Base-by-base conservation (phyloP, 2,888 invertebrate species). In the Eilema depressum region DNA sequence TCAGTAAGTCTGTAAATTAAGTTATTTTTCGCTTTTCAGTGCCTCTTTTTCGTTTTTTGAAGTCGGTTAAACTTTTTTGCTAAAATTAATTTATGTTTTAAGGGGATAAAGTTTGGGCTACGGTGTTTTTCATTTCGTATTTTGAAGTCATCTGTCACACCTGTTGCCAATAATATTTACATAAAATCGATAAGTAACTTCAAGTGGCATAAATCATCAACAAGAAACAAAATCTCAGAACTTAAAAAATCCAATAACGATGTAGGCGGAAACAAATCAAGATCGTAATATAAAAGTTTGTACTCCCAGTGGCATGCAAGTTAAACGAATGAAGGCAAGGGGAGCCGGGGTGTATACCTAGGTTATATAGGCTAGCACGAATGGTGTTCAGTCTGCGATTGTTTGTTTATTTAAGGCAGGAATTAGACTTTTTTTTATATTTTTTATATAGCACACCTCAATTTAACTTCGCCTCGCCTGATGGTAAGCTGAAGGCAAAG, bases 241-340 rank as follows among this genome's bases (percentile, higher is more conserved):
- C n/a, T 20, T 63, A 5, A 47, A 41, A 47, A 63, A 47, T 47
- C 11, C 20, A 28, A 63, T 47, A 28, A 56, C 33, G 17, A 8
- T 63, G 56, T n/a, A 56, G 20, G 23, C 7, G 12, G 37, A 37
- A 30, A 14, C 61, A 68, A 63, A 63, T 63, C 26, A 68, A 57
- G 56, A n/a, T 57, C 23, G 63, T 25, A 37, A 37, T 57, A 68
- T 63, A 68, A 63, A 63, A 57, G 56, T 56, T 62, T 1, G 10
- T 61, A 41, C 26, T 60, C 47, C 28, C 17, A 7, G 62, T 53
- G 53, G 47, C 47, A 47, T 26, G 28, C 25, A 59, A 33, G 20
- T 61, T 68, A 62, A 11, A 53, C 23, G 53, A 53, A 68, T 37
- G 25, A 56, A 20, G 25, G 53, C 12, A 26, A 5, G 20, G 14